A percentile compares a stretch with the other conserved stretches of the same genome.
phyloP scores from a whole-genome alignment of 1,140 invertebrate species.

The Gryon sp. region DNA sequence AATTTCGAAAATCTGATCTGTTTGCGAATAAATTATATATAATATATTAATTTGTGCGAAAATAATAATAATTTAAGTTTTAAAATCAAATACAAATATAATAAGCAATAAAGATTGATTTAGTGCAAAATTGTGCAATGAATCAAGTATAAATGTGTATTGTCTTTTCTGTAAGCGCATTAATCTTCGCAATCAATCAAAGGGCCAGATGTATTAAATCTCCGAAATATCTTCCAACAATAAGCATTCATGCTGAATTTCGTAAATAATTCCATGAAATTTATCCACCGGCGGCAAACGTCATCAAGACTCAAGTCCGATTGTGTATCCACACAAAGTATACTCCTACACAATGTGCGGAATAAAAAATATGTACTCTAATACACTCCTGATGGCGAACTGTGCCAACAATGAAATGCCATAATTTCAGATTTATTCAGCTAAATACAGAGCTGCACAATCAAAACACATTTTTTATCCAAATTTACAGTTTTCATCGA shows the following conservation, averaged over 20 bases:
- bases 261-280: conserved; percentile 58
- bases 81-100: too few relatives aligned
- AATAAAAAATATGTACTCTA: conserved; percentile 16
- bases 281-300: conserved; percentile 6
- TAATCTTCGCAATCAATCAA: conserved; percentile 13
- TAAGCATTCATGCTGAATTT: conserved; percentile 47
- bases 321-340: conserved; percentile 48
- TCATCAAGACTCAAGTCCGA: conserved; percentile 16
- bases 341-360: conserved; percentile 33
- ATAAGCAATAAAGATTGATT: too few relatives aligned
- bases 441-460: conserved; percentile 51
- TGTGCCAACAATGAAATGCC: conserved; percentile 47
- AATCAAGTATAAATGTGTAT: too few relatives aligned
- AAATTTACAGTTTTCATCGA: conserved; percentile 54
- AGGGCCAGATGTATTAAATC: conserved; percentile 49
- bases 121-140: too few relatives aligned
- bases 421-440: conserved; percentile 53
- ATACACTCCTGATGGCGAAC: conserved; percentile 25
- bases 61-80: too few relatives aligned
- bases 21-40: too few relatives aligned
- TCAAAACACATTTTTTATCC: conserved; percentile 54
- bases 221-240: conserved; percentile 12
- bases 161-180: neutral
- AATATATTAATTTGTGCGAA: too few relatives aligned
- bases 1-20: too few relatives aligned